Evolutionary conservation across 2,113 vertebrate species (phyloP).

Genomic region (Lophochroa leadbeateri): DNA sequence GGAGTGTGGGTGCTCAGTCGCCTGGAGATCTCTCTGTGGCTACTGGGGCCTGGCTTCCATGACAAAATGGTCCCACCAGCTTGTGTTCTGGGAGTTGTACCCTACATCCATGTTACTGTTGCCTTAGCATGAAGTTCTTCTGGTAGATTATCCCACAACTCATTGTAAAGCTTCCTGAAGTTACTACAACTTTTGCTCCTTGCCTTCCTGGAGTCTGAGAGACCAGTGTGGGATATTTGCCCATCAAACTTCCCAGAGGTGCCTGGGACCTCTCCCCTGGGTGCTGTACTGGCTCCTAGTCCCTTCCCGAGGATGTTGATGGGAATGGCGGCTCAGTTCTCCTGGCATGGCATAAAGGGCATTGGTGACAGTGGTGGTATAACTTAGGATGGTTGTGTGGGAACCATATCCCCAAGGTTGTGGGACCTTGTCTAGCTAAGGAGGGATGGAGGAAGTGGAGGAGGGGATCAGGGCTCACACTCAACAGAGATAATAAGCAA

Average conservation of each 20-base stretch:
- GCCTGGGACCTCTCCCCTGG: background rate
- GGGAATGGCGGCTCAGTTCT: background rate
- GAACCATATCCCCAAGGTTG: background rate
- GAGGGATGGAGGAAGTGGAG: background rate
- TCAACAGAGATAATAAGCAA: background rate
- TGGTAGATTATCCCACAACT: background rate
- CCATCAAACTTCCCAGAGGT: background rate
- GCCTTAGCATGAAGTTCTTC: background rate
- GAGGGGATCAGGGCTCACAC: background rate
- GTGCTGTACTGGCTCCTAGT: background rate
- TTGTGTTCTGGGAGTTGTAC: background rate
- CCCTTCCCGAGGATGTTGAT: background rate
- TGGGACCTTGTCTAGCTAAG: background rate
- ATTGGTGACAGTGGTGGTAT: background rate
- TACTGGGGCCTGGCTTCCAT: background rate
- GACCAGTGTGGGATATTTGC: background rate
- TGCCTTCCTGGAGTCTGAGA: background rate
- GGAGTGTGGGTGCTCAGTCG: background rate
- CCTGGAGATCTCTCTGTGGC: background rate
- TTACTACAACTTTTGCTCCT: background rate
- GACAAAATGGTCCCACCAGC: background rate
- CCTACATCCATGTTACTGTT: accelerated
- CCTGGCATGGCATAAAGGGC: background rate
- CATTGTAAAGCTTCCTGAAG: background rate
- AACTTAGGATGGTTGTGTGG: background rate